Base-by-base conservation (phyloP, 1,140 invertebrate genomes). In the Drosophila ficusphila region DNA sequence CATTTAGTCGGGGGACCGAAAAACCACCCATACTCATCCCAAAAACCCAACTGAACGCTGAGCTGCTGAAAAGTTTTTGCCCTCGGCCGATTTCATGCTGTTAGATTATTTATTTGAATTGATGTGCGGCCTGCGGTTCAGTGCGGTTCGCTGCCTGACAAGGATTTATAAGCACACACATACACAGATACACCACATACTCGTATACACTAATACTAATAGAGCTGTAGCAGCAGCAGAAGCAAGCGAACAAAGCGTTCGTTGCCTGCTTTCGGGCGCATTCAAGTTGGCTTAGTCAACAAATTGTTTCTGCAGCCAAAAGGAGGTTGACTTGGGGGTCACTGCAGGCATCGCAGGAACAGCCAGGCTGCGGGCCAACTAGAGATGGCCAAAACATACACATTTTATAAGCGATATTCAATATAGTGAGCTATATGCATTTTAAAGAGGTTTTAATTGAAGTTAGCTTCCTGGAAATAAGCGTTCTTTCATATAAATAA, bases 71-170 rank as follows among this genome's bases (percentile, higher is more conserved):
- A 83, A 83, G 49, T 85, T 72, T 75, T 51, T 72, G 64, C 77
- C 65, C 53, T 54, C 58, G 79, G 75, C 74, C 79, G 83, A 82
- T 85, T 81, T 85, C 68, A 86, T 86, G 82, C 82, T 85, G 23
- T 81, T 81, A 77, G 79, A 86, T 86, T 85, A 85, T 85, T 85
- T 85, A 85, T 85, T 85, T 85, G 76, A 85, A 85, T 79, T 86
- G 81, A 85, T 85, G 81, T 85, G 79, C 79, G 81, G 79, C 60
- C 39, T 61, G 67, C 48, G 62, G 62, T 68, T 67, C 31, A 16
- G 61, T 53, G 65, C 27, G 62, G 48, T 68, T 68, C 34, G 23
- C 42, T 48, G 69, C 21, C 46, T 72, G 56, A 61, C 69, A 62
- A 34, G 69, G 68, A 72, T 73, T 73, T 73, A 73, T 61, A 25